These are phyloP conservation scores for Listronotus bonariensis DNA, from an alignment of 1,140 invertebrate species.

Conservation along the genomic window DNA sequence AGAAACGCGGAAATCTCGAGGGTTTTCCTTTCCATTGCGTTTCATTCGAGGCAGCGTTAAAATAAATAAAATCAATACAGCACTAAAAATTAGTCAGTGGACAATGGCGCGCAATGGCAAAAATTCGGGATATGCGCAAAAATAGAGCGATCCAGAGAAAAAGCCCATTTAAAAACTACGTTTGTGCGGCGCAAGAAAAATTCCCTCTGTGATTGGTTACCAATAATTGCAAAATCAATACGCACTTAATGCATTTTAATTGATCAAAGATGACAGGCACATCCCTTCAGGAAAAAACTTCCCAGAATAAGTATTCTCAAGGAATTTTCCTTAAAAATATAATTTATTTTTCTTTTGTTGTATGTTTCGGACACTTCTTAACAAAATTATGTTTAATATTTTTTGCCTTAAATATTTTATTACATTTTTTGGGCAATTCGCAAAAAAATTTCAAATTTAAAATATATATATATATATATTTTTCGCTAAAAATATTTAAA, in stretches of 20 bases:
- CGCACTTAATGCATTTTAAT: constrained; percentile 54
- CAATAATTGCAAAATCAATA: constrained; percentile 59
- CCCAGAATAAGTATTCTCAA: too few relatives aligned
- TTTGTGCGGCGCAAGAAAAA: constrained; percentile 51
- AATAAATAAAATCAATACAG: constrained; percentile 55
- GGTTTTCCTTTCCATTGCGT: constrained; percentile 25
- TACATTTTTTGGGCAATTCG: too few relatives aligned
- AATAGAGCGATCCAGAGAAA: constrained; percentile 49
- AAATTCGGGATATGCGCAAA: constrained; percentile 56
- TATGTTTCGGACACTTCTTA: too few relatives aligned
- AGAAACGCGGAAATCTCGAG: constrained; percentile 21
- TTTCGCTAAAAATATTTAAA: too few relatives aligned
- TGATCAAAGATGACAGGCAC: constrained; percentile 39
- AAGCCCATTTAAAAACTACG: constrained; percentile 50
- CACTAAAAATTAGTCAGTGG: constrained; percentile 56
- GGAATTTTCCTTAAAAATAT: too few relatives aligned
- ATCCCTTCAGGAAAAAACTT: not conserved
- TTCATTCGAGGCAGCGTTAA: constrained; percentile 37
- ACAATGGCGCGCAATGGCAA: constrained; percentile 56
- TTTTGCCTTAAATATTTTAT: too few relatives aligned
- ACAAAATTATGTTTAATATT: too few relatives aligned
- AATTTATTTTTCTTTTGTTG: too few relatives aligned
- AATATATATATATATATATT: too few relatives aligned
- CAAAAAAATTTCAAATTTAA: too few relatives aligned
- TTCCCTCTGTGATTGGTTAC: constrained; percentile 56